These are phyloP conservation scores for Gila orcuttii DNA, from an alignment of 2,113 vertebrate genomes.

Conservation along the genomic window DNA sequence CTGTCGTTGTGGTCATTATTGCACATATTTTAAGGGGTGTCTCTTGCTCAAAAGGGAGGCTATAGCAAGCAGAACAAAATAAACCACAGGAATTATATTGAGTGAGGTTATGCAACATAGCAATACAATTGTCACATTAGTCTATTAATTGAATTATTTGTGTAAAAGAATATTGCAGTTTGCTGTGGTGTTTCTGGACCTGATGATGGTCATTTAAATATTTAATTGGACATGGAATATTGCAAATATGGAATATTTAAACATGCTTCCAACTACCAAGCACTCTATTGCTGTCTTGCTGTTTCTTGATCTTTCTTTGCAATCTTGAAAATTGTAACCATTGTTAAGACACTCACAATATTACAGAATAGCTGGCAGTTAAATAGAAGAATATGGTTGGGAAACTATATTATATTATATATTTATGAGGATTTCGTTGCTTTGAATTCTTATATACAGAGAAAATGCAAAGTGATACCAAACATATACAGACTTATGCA, in stretches of 20 bases:
- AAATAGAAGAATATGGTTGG: too few species aligned
- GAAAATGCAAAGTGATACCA: not conserved
- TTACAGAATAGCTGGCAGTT: not conserved
- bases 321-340: not conserved
- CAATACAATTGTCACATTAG: slow-evolving; percentile 7
- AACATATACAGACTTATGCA: not conserved
- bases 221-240: not conserved
- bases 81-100: slow-evolving; percentile 20
- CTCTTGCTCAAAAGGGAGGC: slow-evolving; percentile 15
- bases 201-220: not conserved
- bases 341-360: slow-evolving; percentile 9
- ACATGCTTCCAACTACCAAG: not conserved
- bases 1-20: slow-evolving; percentile 18
- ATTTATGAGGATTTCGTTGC: too few species aligned
- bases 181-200: not conserved
- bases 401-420: too few species aligned
- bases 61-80: slow-evolving; percentile 16
- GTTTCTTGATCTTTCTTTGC: not conserved
- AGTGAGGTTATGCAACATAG: slow-evolving; percentile 10
- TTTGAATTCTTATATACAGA: not conserved
- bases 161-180: not conserved
- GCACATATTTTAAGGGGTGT: slow-evolving; percentile 23
- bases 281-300: not conserved
- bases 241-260: not conserved
- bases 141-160: slow-evolving; percentile 6